A percentile compares a stretch with the other conserved stretches of the same genome.
Evolutionary conservation across 2,113 vertebrate genomes (phyloP).

Genomic region (Microtus pennsylvanicus): DNA sequence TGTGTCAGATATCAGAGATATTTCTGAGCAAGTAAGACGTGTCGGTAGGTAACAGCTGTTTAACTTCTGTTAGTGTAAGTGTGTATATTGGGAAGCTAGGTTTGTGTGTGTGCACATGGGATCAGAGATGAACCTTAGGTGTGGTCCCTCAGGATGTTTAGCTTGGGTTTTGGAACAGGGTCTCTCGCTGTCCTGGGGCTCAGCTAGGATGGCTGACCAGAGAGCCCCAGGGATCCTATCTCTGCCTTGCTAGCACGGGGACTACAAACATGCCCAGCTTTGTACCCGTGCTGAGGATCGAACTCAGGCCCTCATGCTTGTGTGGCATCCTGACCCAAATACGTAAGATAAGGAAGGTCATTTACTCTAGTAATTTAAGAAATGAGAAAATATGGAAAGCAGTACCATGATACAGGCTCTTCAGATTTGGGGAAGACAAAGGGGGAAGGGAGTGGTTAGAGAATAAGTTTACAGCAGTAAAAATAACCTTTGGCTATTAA

Average conservation of each 20-base stretch:
- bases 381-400: neutral
- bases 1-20: conserved; percentile 96
- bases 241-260: neutral
- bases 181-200: neutral
- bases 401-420: neutral
- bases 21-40: conserved; percentile 98
- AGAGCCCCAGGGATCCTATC: neutral
- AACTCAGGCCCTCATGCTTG: neutral
- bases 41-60: conserved; percentile 91
- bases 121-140: no score
- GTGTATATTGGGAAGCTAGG: neutral
- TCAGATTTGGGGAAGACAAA: neutral
- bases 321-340: neutral
- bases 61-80: neutral
- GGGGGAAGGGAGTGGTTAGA: no score
- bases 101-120: no score
- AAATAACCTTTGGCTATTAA: conserved; percentile 48
- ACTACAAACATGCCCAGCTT: neutral
- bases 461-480: conserved; percentile 3
- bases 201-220: neutral
- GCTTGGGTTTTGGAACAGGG: neutral
- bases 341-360: neutral
- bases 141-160: neutral
- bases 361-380: neutral
- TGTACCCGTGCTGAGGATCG: neutral